Conservation (phyloP, 2,888 invertebrate species). For the Thereva unica region DNA sequence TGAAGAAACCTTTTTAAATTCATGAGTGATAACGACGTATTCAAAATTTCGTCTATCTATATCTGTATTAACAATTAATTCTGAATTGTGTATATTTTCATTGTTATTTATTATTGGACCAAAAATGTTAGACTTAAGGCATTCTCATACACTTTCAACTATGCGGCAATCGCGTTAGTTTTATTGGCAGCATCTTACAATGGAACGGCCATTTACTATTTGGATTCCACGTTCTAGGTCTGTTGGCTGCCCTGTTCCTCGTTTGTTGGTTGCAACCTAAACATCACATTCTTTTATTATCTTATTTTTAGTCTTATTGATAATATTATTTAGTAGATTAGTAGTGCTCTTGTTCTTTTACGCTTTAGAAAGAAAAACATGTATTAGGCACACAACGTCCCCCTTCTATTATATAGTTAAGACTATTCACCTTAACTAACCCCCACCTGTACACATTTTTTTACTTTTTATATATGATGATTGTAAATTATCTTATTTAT, state of each 20-base stretch:
- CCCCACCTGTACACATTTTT: constrained; percentile 30
- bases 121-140: constrained; percentile 30
- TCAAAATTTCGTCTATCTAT: background rate
- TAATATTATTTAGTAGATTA: constrained; percentile 23
- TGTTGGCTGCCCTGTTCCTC: constrained; percentile 35
- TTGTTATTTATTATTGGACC: constrained; percentile 37
- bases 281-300: constrained; percentile 18
- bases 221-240: background rate
- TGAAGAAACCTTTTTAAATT: constrained; percentile 63
- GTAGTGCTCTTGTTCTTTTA: constrained; percentile 7
- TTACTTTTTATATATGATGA: constrained; percentile 23
- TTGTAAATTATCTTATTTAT: constrained; percentile 34
- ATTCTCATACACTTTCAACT: background rate
- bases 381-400: constrained; percentile 8
- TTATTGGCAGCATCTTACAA: no score
- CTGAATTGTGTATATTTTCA: constrained; percentile 15
- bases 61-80: constrained; percentile 7
- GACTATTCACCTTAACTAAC: constrained; percentile 31
- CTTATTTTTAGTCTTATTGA: constrained; percentile 26
- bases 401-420: constrained; percentile 22
- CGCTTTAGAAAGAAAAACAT: no score
- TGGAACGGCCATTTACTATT: no score
- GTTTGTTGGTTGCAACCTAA: constrained; percentile 35
- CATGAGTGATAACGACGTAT: background rate
- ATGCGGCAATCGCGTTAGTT: constrained; percentile 3